phyloP scores from a whole-genome alignment of 1,140 invertebrate genomes.

The Eciton burchellii region DNA sequence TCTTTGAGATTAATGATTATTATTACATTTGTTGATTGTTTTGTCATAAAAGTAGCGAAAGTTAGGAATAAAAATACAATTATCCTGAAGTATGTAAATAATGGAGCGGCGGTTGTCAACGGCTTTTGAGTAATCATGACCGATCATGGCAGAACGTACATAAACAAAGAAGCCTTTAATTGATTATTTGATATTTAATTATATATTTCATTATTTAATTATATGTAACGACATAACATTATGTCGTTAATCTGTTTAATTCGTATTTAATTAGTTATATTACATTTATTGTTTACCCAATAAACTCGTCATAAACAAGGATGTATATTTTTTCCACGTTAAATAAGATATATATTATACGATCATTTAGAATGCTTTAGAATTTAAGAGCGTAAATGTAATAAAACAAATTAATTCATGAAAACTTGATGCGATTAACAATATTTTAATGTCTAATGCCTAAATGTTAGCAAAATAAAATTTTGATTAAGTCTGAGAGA shows the following conservation, averaged over 20 bases:
- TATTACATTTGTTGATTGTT: neutral
- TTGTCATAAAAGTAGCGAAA: neutral
- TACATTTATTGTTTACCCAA: neutral
- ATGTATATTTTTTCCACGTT: neutral
- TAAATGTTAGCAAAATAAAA: no score
- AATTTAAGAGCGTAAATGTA: neutral
- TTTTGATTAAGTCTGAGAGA: neutral
- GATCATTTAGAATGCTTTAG: no score
- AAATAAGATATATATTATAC: no score
- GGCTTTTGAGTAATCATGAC: slow-evolving; percentile 3
- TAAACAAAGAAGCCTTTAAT: slow-evolving; percentile 15
- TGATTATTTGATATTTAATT: no score
- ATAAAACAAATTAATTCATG: neutral
- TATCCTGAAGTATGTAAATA: neutral
- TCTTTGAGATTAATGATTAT: neutral
- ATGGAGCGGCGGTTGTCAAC: neutral
- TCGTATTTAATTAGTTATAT: neutral
- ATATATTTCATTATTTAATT: neutral
- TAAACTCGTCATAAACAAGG: neutral
- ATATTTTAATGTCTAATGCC: no score
- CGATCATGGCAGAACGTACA: slow-evolving; percentile 31
- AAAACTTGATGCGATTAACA: neutral
- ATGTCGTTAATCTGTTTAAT: neutral
- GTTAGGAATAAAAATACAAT: neutral
- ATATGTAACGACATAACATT: neutral